phyloP scores from a whole-genome alignment of 2,113 vertebrate genomes.

The Aegotheles bennettii region DNA sequence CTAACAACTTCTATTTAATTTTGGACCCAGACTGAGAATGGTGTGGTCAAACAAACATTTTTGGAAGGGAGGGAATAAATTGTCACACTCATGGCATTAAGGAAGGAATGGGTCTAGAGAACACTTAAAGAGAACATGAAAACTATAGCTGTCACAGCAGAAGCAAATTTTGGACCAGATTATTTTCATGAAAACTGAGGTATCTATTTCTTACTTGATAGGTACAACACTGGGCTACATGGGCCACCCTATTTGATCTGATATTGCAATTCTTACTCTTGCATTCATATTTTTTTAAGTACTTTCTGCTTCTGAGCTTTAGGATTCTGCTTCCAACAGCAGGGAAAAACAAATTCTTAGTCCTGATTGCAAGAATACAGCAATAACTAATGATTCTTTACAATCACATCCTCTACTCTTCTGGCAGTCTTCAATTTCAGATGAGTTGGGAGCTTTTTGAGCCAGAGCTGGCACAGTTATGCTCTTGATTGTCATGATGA shows the following conservation, averaged over 20 bases:
- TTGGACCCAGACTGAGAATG: neutral
- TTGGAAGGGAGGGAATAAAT: neutral
- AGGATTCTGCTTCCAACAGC: neutral
- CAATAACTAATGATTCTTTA: neutral
- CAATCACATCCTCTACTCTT: neutral
- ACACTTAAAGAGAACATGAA: neutral
- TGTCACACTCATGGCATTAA: neutral
- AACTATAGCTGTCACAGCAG: neutral
- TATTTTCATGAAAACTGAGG: neutral
- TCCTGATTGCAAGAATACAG: neutral
- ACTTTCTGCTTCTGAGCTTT: neutral
- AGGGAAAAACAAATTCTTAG: neutral
- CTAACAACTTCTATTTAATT: neutral
- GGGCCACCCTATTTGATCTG: neutral
- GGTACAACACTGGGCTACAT: neutral
- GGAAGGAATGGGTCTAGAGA: neutral
- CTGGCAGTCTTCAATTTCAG: neutral
- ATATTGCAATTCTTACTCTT: neutral
- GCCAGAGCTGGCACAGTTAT: neutral
- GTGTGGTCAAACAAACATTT: neutral
- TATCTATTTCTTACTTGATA: neutral
- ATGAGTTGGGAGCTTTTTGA: neutral
- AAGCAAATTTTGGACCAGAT: neutral
- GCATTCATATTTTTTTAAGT: neutral
- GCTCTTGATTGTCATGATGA: rapidly evolving